These are phyloP conservation scores for Chalcis sispes DNA, from an alignment of 2,888 invertebrate genomes.

Conservation along the genomic window DNA sequence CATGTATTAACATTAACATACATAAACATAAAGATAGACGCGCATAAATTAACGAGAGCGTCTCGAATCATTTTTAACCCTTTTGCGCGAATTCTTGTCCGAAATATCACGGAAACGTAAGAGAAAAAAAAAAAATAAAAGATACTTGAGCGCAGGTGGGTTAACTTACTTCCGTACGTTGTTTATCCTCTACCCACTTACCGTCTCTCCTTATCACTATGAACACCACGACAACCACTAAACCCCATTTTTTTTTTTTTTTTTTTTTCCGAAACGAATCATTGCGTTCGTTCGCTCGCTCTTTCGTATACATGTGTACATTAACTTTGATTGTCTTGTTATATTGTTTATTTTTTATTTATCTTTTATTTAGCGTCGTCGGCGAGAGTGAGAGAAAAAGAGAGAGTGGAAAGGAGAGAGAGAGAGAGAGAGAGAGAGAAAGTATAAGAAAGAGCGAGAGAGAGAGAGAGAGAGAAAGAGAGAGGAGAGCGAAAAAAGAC, in stretches of 20 bases:
- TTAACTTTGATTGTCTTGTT: conserved; percentile 46
- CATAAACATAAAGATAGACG: conserved; percentile 5
- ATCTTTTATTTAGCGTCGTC: conserved; percentile 34
- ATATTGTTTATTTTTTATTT: conserved; percentile 34
- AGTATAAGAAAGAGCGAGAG: neutral
- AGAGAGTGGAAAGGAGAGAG: conserved; percentile 13
- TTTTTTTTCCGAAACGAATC: too few species aligned
- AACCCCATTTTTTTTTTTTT: too few species aligned
- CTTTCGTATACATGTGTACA: conserved; percentile 41
- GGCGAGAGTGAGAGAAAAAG: conserved; percentile 18
- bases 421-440: conserved; percentile 18
- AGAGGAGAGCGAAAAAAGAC: conserved; percentile 50
- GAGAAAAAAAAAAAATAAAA: too few species aligned
- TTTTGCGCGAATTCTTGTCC: too few species aligned
- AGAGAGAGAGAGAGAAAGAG: conserved; percentile 8
- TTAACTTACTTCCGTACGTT: conserved; percentile 14
- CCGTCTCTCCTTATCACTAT: too few species aligned
- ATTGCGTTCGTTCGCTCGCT: conserved; percentile 26
- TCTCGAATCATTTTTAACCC: conserved; percentile 43
- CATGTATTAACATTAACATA: neutral
- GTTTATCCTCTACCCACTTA: neutral
- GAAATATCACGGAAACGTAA: too few species aligned
- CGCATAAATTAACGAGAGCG: conserved; percentile 21
- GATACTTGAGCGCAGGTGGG: too few species aligned
- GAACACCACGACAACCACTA: neutral